Evolutionary conservation across 2,113 vertebrate species (phyloP), one percentile per base, ranked within the genome.

Genomic region (Ardeotis arabs): DNA sequence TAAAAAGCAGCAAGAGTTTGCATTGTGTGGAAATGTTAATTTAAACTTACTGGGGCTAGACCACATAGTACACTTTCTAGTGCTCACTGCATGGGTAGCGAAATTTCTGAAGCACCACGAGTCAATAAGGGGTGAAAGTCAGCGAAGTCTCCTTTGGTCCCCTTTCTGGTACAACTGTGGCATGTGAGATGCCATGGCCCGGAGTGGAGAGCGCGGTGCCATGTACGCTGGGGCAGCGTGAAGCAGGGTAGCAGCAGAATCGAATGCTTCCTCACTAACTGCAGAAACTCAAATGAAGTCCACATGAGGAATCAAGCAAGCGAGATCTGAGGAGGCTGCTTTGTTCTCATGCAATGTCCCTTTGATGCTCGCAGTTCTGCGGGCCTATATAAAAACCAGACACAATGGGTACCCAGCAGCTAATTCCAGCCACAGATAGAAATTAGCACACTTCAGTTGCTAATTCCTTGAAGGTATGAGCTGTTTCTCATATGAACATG

Each of bases 381-480:
- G 14, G 28, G 5, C 12, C 28, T 62, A 1, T 37, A 5, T 27
- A n/a, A 55, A 84, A 85, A 73, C 1, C 45, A 91, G 87, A 17
- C n/a, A 77, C 24, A 21, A 18, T 14, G 47, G 37, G 37, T 73
- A 63, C 80, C 67, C 35, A 74, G 49, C 33, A 91, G 78, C 55
- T 76, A 55, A 74, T 83, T 92, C 37, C 52, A 90, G 85, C 28
- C 75, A 58, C 58, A 49, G 55, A 90, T 1, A 93, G 89, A 86
- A 94, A 81, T 45, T 50, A 70, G 59, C 52, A 44, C 27, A 18
- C 64, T 77, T 85, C 17, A 37, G 18, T 17, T 74, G 82, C 35
- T 92, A 90, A 80, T 93, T 94, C 39, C 68, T 94, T 93, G 75
- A 92, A 91, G 72, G 35, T 52, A 69, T 35, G 63, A 93, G 31